These are phyloP conservation scores for Microcaecilia unicolor DNA, from an alignment of 2,797 vertebrate genomes.

Conservation along the genomic window DNA sequence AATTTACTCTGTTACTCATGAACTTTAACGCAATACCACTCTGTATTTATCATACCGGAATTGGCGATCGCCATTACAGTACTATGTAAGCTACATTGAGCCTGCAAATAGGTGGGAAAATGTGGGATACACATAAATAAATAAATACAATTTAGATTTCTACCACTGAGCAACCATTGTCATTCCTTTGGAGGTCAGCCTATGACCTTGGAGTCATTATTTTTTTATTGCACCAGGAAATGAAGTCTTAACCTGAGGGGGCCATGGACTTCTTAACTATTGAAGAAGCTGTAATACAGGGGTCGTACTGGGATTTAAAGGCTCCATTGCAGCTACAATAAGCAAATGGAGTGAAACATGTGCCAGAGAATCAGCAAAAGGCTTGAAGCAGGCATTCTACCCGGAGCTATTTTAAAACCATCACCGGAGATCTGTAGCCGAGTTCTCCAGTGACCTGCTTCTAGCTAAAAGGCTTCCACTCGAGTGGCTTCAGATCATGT, in stretches of 20 bases:
- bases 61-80: too few species aligned
- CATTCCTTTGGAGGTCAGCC: conserved; percentile 8
- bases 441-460: conserved; percentile 38
- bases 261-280: conserved; percentile 33
- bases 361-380: conserved; percentile 27
- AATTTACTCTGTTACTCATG: too few species aligned
- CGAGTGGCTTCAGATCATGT: conserved; percentile 49
- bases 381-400: conserved; percentile 3
- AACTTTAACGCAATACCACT: too few species aligned
- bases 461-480: conserved; percentile 58
- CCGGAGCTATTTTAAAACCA: conserved; percentile 28
- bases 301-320: conserved; percentile 23
- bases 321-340: conserved; percentile 3
- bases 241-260: conserved; percentile 31
- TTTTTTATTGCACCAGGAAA: conserved; percentile 32
- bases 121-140: too few species aligned
- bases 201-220: conserved; percentile 56
- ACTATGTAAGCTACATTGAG: too few species aligned
- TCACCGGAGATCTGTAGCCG: conserved; percentile 26
- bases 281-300: conserved; percentile 29
- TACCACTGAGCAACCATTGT: conserved; percentile 23
- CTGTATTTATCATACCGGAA: too few species aligned
- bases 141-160: too few species aligned
- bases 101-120: too few species aligned
- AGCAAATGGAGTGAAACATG: conserved; percentile 22